Percentiles rank a stretch among this genome's conserved stretches.
Evolutionary conservation across 2,797 vertebrate species (phyloP).

Genomic region (Cyprinella venusta): DNA sequence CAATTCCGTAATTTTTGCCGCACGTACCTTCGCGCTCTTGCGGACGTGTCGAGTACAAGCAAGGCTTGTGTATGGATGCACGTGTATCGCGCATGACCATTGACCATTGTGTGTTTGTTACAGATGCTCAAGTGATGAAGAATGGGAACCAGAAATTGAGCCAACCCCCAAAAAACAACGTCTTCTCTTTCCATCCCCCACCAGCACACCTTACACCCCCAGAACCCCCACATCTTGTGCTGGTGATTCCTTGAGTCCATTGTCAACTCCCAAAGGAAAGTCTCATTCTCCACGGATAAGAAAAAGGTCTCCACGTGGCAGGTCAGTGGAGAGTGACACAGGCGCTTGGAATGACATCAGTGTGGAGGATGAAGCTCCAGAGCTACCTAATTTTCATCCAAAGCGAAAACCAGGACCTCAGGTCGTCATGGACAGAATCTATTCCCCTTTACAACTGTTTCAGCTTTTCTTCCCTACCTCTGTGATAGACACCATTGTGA

Average conservation of each 20-base stretch:
- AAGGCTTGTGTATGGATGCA: not conserved
- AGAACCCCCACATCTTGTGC: not conserved
- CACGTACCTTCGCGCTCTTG: too few species aligned
- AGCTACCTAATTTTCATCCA: not conserved
- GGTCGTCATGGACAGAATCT: not conserved
- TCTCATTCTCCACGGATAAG: not conserved
- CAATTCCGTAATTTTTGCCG: too few species aligned
- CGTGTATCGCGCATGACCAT: too few species aligned
- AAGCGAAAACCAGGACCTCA: not conserved
- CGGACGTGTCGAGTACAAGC: too few species aligned
- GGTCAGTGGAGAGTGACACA: not conserved
- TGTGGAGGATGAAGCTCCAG: not conserved
- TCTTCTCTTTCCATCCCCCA: not conserved
- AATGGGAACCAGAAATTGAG: not conserved
- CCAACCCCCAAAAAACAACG: not conserved
- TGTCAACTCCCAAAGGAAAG: not conserved
- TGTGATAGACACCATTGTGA: constrained; percentile 9
- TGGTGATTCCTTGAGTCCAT: not conserved
- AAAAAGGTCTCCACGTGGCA: not conserved
- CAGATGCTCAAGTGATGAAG: not conserved
- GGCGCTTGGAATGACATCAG: constrained; percentile 20
- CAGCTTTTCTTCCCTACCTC: constrained; percentile 32
- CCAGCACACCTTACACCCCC: not conserved
- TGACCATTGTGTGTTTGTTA: not conserved
- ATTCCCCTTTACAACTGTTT: constrained; percentile 23